Conservation (phyloP, 2,888 invertebrate species). For the Protophormia terraenovae region DNA sequence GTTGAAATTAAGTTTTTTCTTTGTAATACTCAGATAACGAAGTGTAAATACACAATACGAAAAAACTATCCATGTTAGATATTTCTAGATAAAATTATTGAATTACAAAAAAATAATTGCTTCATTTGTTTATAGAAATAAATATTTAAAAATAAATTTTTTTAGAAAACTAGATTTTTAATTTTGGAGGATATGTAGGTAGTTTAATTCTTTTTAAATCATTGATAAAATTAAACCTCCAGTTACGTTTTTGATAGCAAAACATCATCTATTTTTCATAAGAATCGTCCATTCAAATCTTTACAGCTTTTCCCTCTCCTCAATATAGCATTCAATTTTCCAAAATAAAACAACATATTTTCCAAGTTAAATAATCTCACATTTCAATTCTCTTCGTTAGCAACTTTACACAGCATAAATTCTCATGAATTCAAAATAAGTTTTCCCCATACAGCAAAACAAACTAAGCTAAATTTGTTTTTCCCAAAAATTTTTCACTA, state of each 20-base stretch:
- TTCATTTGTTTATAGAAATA: too few relatives aligned
- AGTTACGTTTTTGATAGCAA: not conserved
- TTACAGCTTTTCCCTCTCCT: not conserved
- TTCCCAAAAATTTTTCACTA: not conserved
- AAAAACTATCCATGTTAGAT: too few relatives aligned
- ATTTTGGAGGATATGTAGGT: too few relatives aligned
- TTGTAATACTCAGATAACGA: too few relatives aligned
- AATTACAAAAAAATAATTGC: too few relatives aligned
- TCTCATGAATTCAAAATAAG: constrained; percentile 15
- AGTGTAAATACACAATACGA: too few relatives aligned
- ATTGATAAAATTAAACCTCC: too few relatives aligned
- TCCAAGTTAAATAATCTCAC: not conserved
- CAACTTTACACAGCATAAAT: not conserved
- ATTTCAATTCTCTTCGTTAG: not conserved
- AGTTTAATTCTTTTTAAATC: too few relatives aligned
- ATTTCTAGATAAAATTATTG: too few relatives aligned
- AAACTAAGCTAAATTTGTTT: not conserved
- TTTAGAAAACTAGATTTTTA: too few relatives aligned
- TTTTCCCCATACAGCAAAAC: not conserved
- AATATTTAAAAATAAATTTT: too few relatives aligned
- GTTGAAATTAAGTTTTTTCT: too few relatives aligned
- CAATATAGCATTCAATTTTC: not conserved
- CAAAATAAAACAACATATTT: not conserved
- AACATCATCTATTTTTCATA: not conserved
- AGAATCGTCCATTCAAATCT: not conserved